Evolutionary conservation across 2,797 vertebrate genomes (phyloP).

Genomic region (Acanthurus leucopareius): DNA sequence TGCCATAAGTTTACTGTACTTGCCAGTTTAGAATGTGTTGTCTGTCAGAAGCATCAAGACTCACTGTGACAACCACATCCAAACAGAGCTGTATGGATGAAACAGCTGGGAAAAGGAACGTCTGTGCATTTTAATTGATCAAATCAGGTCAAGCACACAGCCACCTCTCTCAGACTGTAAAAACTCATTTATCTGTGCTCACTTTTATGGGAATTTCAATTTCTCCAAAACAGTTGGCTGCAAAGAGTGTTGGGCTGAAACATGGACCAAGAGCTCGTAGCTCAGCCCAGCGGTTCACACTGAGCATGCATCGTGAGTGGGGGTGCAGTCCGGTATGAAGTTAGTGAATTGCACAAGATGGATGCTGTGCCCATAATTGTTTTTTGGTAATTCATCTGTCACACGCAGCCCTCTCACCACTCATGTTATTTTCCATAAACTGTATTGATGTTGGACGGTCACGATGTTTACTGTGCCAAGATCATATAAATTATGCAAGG

Average conservation of each 20-base stretch:
- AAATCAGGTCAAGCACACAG: slow-evolving; percentile 18
- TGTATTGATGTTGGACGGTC: slow-evolving; percentile 33
- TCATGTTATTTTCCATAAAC: slow-evolving; percentile 42
- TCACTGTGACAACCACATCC: neutral
- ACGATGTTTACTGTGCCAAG: slow-evolving; percentile 37
- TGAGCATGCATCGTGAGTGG: slow-evolving; percentile 10
- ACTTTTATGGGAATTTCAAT: slow-evolving; percentile 20
- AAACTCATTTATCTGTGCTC: slow-evolving; percentile 24
- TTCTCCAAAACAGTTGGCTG: slow-evolving; percentile 25
- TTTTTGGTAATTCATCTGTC: slow-evolving; percentile 57
- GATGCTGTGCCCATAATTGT: slow-evolving; percentile 40
- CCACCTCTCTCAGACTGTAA: slow-evolving; percentile 27
- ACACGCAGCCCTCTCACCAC: slow-evolving; percentile 13
- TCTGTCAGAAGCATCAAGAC: neutral
- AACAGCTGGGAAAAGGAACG: slow-evolving; percentile 44
- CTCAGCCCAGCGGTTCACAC: slow-evolving; percentile 1
- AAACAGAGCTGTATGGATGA: neutral
- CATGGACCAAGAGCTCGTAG: neutral
- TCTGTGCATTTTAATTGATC: slow-evolving; percentile 53
- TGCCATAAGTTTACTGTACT: slow-evolving; percentile 7
- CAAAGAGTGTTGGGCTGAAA: slow-evolving; percentile 9
- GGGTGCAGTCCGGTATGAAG: slow-evolving; percentile 37
- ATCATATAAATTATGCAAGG: slow-evolving; percentile 45
- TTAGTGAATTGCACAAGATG: slow-evolving; percentile 13
- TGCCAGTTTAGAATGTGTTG: neutral